phyloP scores from a whole-genome alignment of 2,888 invertebrate genomes.

The Pollenia angustigena region DNA sequence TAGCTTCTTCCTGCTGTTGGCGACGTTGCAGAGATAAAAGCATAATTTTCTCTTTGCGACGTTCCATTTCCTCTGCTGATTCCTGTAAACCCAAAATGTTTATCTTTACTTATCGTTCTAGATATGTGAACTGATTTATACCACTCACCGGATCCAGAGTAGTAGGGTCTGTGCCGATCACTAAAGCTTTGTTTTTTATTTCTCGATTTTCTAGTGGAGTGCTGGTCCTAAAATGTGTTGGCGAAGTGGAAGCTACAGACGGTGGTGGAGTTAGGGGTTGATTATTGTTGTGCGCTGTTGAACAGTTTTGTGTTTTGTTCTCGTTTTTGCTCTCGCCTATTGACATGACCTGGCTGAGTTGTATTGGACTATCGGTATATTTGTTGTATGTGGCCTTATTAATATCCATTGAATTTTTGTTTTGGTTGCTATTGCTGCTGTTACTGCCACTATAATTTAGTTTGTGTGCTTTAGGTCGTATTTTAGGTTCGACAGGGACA shows the following conservation, averaged over 20 bases:
- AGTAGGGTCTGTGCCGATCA: conserved; percentile 88
- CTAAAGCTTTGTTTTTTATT: conserved; percentile 85
- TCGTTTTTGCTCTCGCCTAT: conserved; percentile 73
- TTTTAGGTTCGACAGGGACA: conserved; percentile 73
- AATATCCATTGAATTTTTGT: conserved; percentile 62
- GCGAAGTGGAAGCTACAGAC: conserved; percentile 68
- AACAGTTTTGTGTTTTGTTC: conserved; percentile 63
- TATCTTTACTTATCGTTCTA: not conserved
- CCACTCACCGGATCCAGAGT: conserved; percentile 88
- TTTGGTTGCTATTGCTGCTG: conserved; percentile 72
- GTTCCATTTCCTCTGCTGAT: conserved; percentile 95
- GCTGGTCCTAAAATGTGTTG: conserved; percentile 69
- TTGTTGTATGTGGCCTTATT: conserved; percentile 82
- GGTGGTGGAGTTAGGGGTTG: conserved; percentile 71
- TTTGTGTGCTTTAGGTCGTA: conserved; percentile 63
- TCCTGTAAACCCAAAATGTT: conserved; percentile 86
- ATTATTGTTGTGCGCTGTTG: conserved; percentile 62
- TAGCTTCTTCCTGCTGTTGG: conserved; percentile 95
- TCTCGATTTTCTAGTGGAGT: conserved; percentile 79
- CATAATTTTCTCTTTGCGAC: conserved; percentile 96
- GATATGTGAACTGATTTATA: not conserved
- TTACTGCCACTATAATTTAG: conserved; percentile 72
- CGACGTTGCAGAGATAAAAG: conserved; percentile 94
- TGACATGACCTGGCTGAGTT: conserved; percentile 79
- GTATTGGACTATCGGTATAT: conserved; percentile 82